A percentile compares a stretch with the other conserved stretches of the same genome.
Conservation (phyloP, 2,888 invertebrate species). For the Campoplex capitator region DNA sequence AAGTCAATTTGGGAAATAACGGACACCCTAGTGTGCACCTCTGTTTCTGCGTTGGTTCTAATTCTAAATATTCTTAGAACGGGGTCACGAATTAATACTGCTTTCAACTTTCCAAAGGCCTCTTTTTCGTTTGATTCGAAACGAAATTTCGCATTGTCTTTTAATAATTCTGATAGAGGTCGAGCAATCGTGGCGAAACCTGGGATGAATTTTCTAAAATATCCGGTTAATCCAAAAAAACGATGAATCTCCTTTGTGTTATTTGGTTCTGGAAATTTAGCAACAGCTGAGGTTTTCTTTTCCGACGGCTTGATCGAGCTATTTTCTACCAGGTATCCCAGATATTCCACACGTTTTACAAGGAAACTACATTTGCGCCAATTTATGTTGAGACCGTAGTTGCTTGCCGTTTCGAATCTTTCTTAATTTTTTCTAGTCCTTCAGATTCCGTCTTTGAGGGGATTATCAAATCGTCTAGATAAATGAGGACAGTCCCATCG, state of each 20-base stretch:
- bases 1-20: too few relatives aligned
- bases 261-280: conserved; percentile 3
- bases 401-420: neutral
- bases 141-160: neutral
- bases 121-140: neutral
- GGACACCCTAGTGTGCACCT: too few relatives aligned
- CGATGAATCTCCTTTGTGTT: neutral
- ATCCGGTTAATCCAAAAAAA: neutral
- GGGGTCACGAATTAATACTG: neutral
- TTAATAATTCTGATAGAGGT: neutral
- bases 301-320: neutral
- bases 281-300: conserved; percentile 4
- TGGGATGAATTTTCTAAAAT: conserved; percentile 1
- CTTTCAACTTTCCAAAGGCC: neutral
- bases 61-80: neutral
- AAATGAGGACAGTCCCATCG: neutral
- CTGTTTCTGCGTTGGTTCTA: neutral
- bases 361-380: neutral
- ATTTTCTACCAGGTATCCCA: conserved; percentile 5
- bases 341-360: conserved; percentile 7
- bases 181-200: neutral
- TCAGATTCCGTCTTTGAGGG: neutral
- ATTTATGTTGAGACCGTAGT: conserved; percentile 21
- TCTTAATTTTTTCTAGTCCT: neutral
- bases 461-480: neutral